Evolutionary conservation across 1,140 invertebrate species (phyloP).

Genomic region (Anoplolepis gracilipes): DNA sequence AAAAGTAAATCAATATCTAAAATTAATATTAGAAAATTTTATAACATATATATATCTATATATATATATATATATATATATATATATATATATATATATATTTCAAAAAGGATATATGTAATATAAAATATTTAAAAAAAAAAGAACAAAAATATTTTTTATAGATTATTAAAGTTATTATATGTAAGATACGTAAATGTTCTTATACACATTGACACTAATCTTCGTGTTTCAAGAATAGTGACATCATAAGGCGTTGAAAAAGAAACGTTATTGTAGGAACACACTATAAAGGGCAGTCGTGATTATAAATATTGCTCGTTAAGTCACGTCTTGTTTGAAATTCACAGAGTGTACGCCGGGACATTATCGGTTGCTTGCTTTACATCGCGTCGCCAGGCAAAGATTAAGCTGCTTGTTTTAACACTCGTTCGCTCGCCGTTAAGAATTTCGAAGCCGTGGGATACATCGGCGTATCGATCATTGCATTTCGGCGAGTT

Average conservation of each 20-base stretch:
- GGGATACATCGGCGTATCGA: constrained; percentile 24
- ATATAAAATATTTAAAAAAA: background rate
- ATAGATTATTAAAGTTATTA: background rate
- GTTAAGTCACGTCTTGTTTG: constrained; percentile 60
- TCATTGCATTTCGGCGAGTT: constrained; percentile 30
- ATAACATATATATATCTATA: background rate
- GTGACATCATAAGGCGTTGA: background rate
- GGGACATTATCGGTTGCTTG: constrained; percentile 41
- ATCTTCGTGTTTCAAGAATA: constrained; percentile 1
- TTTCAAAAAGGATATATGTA: background rate
- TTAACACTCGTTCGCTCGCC: constrained; percentile 1
- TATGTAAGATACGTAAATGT: background rate
- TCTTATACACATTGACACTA: background rate
- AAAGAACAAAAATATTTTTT: background rate
- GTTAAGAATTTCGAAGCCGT: constrained; percentile 6
- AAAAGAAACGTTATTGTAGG: background rate
- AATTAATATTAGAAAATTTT: background rate
- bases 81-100: too few species aligned
- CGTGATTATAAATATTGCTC: constrained; percentile 47
- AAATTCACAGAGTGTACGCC: background rate
- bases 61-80: background rate
- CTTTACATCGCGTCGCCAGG: constrained; percentile 45
- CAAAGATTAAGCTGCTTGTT: constrained; percentile 48
- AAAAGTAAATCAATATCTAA: constrained; percentile 8
- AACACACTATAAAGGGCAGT: constrained; percentile 1